Evolutionary conservation across 2,113 vertebrate genomes (phyloP).

Genomic region (Saccopteryx bilineata): DNA sequence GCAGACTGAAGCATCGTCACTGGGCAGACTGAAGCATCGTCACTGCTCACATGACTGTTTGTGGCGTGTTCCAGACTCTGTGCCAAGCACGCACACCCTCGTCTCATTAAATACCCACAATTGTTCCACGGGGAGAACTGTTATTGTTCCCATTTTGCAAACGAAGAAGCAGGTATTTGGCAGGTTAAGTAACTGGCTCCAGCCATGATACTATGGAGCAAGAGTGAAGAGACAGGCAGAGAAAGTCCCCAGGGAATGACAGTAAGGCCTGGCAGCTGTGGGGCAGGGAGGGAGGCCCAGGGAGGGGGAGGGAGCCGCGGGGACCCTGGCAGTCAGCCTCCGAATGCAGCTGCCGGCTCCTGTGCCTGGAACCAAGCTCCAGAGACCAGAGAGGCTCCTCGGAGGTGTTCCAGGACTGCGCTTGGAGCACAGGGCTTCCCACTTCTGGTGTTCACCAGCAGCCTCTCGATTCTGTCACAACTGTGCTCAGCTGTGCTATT

Average conservation of each 20-base stretch:
- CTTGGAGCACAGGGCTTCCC: not conserved
- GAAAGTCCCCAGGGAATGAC: rapidly evolving
- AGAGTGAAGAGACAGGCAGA: not conserved
- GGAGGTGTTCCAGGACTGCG: not conserved
- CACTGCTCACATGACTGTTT: rapidly evolving
- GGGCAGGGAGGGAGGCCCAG: not conserved
- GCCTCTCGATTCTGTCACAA: no score
- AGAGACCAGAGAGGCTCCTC: not conserved
- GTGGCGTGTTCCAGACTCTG: not conserved
- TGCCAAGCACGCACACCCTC: not conserved
- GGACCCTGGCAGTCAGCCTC: not conserved
- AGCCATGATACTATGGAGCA: rapidly evolving
- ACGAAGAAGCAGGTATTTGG: not conserved
- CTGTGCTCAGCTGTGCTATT: rapidly evolving
- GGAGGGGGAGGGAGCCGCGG: not conserved
- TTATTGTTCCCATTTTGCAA: not conserved
- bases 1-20: not conserved
- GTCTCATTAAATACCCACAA: no score
- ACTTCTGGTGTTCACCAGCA: rapidly evolving
- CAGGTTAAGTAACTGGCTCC: not conserved
- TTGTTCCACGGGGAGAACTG: not conserved
- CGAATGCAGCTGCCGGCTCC: not conserved
- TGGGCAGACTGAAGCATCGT: rapidly evolving
- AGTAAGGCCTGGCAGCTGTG: rapidly evolving
- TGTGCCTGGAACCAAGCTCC: not conserved